A percentile compares a stretch with the other conserved stretches of the same genome.
These are phyloP conservation scores for Decapterus maruadsi DNA, from an alignment of 2,797 vertebrate species.

Conservation along the genomic window DNA sequence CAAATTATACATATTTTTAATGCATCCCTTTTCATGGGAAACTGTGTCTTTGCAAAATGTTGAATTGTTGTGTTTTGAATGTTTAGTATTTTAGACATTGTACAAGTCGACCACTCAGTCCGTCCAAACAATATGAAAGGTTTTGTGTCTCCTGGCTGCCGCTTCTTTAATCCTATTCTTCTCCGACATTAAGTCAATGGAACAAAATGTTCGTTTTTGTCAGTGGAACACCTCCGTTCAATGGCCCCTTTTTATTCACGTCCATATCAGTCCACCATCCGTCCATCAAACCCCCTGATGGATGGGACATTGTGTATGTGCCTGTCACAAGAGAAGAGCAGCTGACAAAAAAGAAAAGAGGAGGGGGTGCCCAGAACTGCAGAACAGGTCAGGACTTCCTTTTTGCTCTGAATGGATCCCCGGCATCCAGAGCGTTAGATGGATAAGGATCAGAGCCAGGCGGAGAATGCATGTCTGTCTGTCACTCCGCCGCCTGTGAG, in stretches of 20 bases:
- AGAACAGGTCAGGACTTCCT: conserved; percentile 58
- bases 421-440: conserved; percentile 32
- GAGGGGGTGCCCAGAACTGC: conserved; percentile 29
- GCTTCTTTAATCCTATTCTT: conserved; percentile 35
- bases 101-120: conserved; percentile 1
- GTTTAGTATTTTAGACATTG: conserved; percentile 32
- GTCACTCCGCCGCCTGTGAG: conserved; percentile 40
- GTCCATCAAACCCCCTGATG: conserved; percentile 37
- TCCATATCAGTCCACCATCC: conserved; percentile 46
- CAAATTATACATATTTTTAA: neutral
- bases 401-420: conserved; percentile 51
- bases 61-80: conserved; percentile 33
- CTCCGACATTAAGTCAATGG: conserved; percentile 44
- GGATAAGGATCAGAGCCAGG: conserved; percentile 67
- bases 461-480: conserved; percentile 56
- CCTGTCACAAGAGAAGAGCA: conserved; percentile 50
- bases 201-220: conserved; percentile 35
- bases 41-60: conserved; percentile 17
- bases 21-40: neutral
- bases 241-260: conserved; percentile 35
- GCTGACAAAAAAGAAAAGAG: conserved; percentile 55
- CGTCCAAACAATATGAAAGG: conserved; percentile 6
- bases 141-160: conserved; percentile 24
- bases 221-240: conserved; percentile 22
- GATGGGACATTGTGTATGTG: conserved; percentile 60